Base-by-base conservation (phyloP, 2,888 invertebrate species). In the Andrena marginata region DNA sequence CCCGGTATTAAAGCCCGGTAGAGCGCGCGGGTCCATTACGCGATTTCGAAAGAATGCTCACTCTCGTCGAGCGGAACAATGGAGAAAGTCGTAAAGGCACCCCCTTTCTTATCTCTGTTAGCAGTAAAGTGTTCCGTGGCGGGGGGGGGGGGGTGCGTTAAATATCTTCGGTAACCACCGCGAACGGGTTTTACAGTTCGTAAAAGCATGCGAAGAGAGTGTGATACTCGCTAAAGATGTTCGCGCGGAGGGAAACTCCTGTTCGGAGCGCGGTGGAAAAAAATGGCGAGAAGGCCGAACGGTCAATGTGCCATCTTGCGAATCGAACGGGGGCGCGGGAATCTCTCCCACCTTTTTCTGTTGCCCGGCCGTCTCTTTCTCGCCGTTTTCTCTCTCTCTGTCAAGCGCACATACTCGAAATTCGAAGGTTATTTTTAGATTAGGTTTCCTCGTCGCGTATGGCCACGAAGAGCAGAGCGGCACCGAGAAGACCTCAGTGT, bases 401-500 rank as follows among this genome's bases (percentile, higher is more conserved):
- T 83, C 77, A 54, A 63, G 80, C 88, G 87, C 85, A 88, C 87
- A 87, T 87, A 91, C 87, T 89, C 88, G 89, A 92, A 92, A 91
- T 91, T 91, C 89, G 87, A 88, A 84, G 86, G 90, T 91, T 93
- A 93, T 92, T 93, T 93, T 92, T 87, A 91, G 89, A 85, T 84
- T 71, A 69, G 82, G 77, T 85, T 82, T 89, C 87, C 84, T 88
- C 87, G 89, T 85, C 89, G 89, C 89, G 85, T 87, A 87, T 85
- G 87, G 85, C 87, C 90, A 85, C 89, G 88, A 87, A 80, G 88
- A 88, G 87, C 87, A 78, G 88, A 87, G 85, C 89, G 86, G 80
- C 85, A 80, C 78, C 87, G 87, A 33, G 71, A 64, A 68, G 72
- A 26, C 56, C 79, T 88, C 93, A 94, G 93, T 94, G 91, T 91